Evolutionary conservation across 2,888 invertebrate species (phyloP), one percentile per base, ranked within the genome.

Genomic region (Stratiomys singularior): DNA sequence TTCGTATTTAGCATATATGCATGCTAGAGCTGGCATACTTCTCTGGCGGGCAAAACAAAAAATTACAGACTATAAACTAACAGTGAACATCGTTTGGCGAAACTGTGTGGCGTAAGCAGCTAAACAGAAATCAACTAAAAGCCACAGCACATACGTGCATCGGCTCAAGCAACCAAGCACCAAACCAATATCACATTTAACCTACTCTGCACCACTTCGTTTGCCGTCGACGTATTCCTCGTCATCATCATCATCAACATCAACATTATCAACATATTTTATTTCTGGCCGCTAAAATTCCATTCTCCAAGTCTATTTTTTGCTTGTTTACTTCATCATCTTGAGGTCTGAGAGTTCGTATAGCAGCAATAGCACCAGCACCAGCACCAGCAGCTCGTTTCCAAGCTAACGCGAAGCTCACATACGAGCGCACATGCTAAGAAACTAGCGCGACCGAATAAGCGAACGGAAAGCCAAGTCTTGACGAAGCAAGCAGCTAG

Each of bases 271-370:
- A 76, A 64, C 76, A 66, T 60, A 66, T 76, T 76, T 76, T 76
- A 76, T 76, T 76, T 76, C 76, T 76, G 76, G 66, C 64, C 60
- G 76, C 64, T 76, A 76, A 76, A 74, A 76, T 76, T 76, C 76
- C 76, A 76, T 76, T 76, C 76, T 66, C 60, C 64, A 60, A 46
- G 63, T 64, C 47, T 63, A 60, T 63, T 63, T 64, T 76, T 64
- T 76, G 46, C 60, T 64, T 76, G 30, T 76, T 46, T 76, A 74
- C 60, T 74, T 60, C 69, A 69, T 69, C 69, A 69, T 66, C 66
- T 46, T 46, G 69, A 23, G 47, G 47, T 23, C 47, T 69, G 47
- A 18, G 67, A 5, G 3, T 44, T 15, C 37, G 18, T 18, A 21
- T 23, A 69, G 46, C 37, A 37, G 37, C 37, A 37, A 37, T n/a